Conservation (phyloP, 2,888 invertebrate species). For the Sarcophaga variegata region DNA sequence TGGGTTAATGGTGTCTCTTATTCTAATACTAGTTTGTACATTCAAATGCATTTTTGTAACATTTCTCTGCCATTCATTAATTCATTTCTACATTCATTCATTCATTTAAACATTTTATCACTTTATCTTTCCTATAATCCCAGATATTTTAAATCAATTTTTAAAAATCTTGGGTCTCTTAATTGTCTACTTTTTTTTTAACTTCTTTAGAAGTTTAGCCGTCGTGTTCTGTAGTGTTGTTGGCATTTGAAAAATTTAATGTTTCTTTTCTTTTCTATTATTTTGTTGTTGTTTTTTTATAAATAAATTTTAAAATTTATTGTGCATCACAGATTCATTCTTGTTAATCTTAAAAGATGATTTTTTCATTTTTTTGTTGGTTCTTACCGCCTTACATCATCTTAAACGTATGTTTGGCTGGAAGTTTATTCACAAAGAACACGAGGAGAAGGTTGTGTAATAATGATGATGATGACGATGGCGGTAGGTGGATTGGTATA, state of each 20-base stretch:
- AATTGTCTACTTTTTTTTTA: not conserved
- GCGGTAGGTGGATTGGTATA: slow-evolving; percentile 24
- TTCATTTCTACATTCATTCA: too few species aligned
- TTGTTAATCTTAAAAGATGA: slow-evolving; percentile 16
- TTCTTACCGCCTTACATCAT: slow-evolving; percentile 23
- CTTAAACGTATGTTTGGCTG: not conserved
- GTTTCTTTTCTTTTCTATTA: too few species aligned
- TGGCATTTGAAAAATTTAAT: slow-evolving; percentile 30
- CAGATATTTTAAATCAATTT: slow-evolving; percentile 56
- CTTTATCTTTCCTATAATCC: slow-evolving; percentile 23
- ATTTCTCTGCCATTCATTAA: too few species aligned
- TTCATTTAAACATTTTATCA: not conserved
- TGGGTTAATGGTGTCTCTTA: too few species aligned
- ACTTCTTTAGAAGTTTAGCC: slow-evolving; percentile 47
- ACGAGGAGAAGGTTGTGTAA: not conserved
- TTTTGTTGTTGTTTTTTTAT: not conserved
- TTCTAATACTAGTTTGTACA: too few species aligned
- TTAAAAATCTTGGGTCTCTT: slow-evolving; percentile 45
- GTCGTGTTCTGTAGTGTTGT: slow-evolving; percentile 47
- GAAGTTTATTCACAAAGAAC: not conserved
- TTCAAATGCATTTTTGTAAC: too few species aligned
- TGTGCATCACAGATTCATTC: slow-evolving; percentile 33
- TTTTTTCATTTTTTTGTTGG: not conserved
- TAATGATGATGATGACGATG: not conserved
- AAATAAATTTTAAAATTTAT: slow-evolving; percentile 19